Conservation (phyloP, 1,140 invertebrate genomes). For the Caerostris extrusa region DNA sequence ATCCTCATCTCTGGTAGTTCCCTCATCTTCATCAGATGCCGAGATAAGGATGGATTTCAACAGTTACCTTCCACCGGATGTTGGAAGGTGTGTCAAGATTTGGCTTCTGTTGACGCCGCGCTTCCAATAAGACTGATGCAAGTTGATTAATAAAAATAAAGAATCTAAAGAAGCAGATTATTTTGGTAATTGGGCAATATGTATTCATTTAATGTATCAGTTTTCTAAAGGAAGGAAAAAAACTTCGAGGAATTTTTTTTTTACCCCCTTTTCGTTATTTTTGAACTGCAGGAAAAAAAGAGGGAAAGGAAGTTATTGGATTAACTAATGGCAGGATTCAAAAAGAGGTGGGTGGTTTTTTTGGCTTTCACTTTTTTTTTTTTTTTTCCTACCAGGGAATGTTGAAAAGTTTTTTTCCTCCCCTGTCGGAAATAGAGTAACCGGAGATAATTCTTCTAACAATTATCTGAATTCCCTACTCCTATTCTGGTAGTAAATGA, state of each 20-base stretch:
- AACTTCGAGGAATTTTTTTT: neutral
- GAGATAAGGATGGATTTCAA: constrained; percentile 37
- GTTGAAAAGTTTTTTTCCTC: no score
- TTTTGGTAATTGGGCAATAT: constrained; percentile 37
- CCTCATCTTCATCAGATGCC: neutral
- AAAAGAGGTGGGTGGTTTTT: neutral
- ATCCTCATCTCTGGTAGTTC: neutral
- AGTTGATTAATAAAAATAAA: constrained; percentile 17
- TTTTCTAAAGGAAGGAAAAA: neutral
- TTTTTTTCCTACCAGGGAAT: no score
- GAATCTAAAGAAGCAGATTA: neutral
- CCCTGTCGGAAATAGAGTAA: no score
- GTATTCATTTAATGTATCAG: constrained; percentile 29
- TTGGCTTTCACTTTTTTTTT: neutral
- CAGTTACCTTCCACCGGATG: constrained; percentile 1
- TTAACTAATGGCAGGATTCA: neutral
- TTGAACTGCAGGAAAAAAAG: neutral
- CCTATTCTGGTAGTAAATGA: no score
- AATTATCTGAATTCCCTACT: no score
- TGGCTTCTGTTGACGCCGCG: constrained; percentile 22
- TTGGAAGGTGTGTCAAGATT: constrained; percentile 32
- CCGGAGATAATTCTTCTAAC: no score
- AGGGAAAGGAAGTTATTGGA: neutral
- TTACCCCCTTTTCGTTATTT: neutral
- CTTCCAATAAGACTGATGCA: constrained; percentile 2